phyloP scores from a whole-genome alignment of 2,113 vertebrate species.

The Noturus placidus region DNA sequence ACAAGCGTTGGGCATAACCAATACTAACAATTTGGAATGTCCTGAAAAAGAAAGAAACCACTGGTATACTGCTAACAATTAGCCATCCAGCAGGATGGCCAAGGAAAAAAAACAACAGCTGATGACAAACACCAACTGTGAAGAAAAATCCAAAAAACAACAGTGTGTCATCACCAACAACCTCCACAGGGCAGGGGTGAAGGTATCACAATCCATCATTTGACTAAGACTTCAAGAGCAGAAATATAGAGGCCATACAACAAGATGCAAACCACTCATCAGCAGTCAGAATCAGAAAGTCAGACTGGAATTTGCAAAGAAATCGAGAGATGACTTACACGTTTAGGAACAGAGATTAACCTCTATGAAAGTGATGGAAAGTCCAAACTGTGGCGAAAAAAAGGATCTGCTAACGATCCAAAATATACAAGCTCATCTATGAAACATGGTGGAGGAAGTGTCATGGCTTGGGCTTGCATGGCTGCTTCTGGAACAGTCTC shows the following conservation, averaged over 20 bases:
- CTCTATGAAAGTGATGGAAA: background rate
- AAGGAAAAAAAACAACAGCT: background rate
- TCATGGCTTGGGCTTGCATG: background rate
- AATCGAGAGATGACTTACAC: background rate
- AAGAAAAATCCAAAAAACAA: background rate
- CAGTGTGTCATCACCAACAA: background rate
- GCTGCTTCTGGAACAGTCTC: background rate
- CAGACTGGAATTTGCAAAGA: background rate
- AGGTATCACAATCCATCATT: background rate
- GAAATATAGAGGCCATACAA: background rate
- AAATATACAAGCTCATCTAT: background rate
- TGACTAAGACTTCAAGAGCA: background rate
- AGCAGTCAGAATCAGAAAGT: background rate
- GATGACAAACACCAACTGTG: background rate
- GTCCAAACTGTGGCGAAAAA: background rate
- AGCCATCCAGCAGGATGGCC: background rate
- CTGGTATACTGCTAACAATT: background rate
- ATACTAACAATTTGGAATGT: background rate
- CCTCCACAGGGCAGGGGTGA: background rate
- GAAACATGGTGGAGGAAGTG: background rate
- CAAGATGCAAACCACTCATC: background rate
- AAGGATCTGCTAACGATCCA: background rate
- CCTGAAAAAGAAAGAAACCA: background rate
- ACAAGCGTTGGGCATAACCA: background rate
- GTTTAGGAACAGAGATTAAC: background rate